Conservation (phyloP, 2,888 invertebrate genomes). For the Rapana venosa region DNA sequence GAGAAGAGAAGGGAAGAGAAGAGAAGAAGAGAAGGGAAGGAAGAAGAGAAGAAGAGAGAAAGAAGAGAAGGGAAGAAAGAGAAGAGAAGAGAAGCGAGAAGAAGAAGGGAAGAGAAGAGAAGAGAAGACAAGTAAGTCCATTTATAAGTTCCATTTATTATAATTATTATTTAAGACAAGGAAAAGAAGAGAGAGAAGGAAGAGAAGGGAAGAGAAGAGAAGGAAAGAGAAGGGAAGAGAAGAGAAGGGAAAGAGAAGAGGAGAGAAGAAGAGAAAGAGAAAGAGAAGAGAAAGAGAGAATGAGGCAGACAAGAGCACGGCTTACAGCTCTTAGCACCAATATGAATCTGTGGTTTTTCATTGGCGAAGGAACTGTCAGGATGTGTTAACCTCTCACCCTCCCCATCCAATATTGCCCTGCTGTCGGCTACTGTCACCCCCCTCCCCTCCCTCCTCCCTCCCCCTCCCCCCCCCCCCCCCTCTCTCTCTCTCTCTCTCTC, state of each 20-base stretch:
- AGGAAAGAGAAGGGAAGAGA: not conserved
- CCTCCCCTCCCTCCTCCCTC: not conserved
- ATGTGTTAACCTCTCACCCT: constrained; percentile 19
- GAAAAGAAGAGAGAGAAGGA: no score
- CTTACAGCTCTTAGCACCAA: no score
- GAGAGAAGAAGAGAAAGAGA: not conserved
- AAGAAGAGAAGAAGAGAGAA: not conserved
- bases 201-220: not conserved
- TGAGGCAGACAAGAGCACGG: not conserved
- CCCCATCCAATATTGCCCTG: constrained; percentile 11
- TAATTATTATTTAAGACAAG: not conserved
- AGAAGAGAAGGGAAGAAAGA: not conserved
- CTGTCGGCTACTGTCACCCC: not conserved
- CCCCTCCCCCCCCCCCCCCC: no score
- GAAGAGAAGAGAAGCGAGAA: not conserved
- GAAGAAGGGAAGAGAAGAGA: not conserved
- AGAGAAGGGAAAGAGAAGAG: not conserved
- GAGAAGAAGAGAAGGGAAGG: not conserved
- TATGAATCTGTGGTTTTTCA: no score
- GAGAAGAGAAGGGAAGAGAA: not conserved
- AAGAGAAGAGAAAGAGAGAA: not conserved
- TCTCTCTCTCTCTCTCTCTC: no score
- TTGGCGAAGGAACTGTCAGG: not conserved
- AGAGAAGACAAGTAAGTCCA: not conserved
- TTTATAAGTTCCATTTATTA: no score